These are phyloP conservation scores for Drosophila subpulchrella DNA, from an alignment of 1,140 invertebrate genomes.

Conservation along the genomic window DNA sequence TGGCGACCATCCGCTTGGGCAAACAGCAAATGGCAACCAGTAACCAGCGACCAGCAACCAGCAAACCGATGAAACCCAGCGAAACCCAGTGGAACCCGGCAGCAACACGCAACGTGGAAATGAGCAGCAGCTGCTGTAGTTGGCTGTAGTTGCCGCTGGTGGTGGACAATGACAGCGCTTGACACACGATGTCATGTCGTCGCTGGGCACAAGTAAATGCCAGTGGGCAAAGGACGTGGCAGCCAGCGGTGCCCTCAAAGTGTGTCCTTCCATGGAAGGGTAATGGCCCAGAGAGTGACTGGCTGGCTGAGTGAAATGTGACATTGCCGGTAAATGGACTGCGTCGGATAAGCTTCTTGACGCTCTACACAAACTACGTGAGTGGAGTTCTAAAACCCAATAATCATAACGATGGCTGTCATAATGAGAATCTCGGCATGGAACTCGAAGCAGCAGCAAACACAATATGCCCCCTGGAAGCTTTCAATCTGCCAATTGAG, in stretches of 20 bases:
- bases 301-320: conserved; percentile 34
- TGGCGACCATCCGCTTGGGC: conserved; percentile 23
- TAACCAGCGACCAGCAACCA: not conserved
- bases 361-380: conserved; percentile 11
- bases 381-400: conserved; percentile 16
- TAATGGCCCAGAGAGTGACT: conserved; percentile 37
- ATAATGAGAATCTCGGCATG: conserved; percentile 22
- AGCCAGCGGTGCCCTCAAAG: conserved; percentile 42
- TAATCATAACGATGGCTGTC: conserved; percentile 35
- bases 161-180: conserved; percentile 56
- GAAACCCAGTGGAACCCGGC: conserved; percentile 11
- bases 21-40: conserved; percentile 26
- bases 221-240: conserved; percentile 18
- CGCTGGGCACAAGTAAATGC: conserved; percentile 51
- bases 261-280: conserved; percentile 40
- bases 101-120: conserved; percentile 59
- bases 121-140: conserved; percentile 51
- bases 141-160: conserved; percentile 20
- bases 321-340: conserved; percentile 43
- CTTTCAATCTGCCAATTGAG: conserved; percentile 17
- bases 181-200: conserved; percentile 58
- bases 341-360: conserved; percentile 35
- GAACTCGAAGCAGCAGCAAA: not conserved
- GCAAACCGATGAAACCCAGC: no score
- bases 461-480: conserved; percentile 2